A percentile compares a stretch with the other conserved stretches of the same genome.
Evolutionary conservation across 2,888 invertebrate species (phyloP).

Genomic region (Ptilodon capucinus): DNA sequence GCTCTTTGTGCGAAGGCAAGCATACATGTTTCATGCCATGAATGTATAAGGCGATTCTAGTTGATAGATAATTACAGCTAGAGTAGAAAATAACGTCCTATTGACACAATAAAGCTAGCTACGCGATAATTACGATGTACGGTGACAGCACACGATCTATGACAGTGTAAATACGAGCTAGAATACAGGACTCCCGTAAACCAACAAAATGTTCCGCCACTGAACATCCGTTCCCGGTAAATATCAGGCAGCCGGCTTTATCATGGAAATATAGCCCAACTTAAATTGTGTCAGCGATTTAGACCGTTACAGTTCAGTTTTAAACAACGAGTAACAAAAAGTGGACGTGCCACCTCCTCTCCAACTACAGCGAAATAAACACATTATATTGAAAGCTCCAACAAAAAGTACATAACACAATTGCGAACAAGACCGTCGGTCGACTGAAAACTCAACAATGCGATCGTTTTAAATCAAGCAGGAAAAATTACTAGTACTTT

Average conservation of each 20-base stretch:
- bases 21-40: constrained; percentile 35
- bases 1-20: constrained; percentile 24
- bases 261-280: no score
- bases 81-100: no score
- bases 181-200: no score
- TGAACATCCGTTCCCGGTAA: no score
- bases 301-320: not conserved
- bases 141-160: no score
- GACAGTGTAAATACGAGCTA: no score
- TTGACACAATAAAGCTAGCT: no score
- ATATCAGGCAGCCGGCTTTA: no score
- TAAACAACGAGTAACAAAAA: not conserved
- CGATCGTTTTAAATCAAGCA: constrained; percentile 74
- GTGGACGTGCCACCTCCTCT: not conserved
- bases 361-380: not conserved
- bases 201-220: no score
- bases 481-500: constrained; percentile 76
- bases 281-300: not conserved
- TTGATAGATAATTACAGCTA: no score
- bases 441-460: constrained; percentile 56
- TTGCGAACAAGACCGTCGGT: constrained; percentile 29
- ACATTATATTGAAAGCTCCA: constrained; percentile 4
- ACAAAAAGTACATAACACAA: constrained; percentile 20
- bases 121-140: no score
- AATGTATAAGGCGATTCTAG: constrained; percentile 17